Base-by-base conservation (phyloP, 1,140 invertebrate genomes). In the Nasonia vitripennis region DNA sequence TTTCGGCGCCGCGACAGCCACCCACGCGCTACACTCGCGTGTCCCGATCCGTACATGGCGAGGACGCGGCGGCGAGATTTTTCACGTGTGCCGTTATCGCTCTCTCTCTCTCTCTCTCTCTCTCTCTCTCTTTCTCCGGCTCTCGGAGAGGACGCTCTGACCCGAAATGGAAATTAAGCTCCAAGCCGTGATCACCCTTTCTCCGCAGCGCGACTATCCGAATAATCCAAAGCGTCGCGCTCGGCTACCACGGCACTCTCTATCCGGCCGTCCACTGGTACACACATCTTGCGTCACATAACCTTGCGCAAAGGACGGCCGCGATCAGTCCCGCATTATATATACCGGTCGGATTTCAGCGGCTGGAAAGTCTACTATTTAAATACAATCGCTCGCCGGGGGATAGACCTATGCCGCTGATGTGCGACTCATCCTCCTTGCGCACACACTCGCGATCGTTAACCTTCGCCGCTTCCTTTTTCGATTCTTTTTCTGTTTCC, bases 301-400 rank as follows among this genome's bases (percentile, higher is more conserved):
- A 81, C 88, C 88, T 90, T 88, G 86, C 31, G 31, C 45, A 77
- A 73, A 88, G 85, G 86, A 86, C 86, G 78, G 81, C 23, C 14
- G 34, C 77, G 83, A 85, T 75, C 78, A 81, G 84, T 81, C 77
- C 68, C 51, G 51, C 27, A 2, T 27, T 27, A 27, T 37, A 1
- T 27, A 27, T 27, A 83, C 31, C 77, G 51, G 78, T 67, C 23
- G 20, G 75, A 48, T 62, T 62, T 62, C 55, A 62, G 55, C 55
- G 17, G 55, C 55, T 34, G 74, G 81, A 83, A 78, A 84, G 45
- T 71, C 27, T 12, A 6, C 23, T 17, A 37, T 84, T 84, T 74
- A 79, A 84, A 86, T 82, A 79, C 85, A 83, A 75, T 83, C 27
- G n/a, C 70, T 17, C 45, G 10, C 12, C 14, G n/a, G 79, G 79